Percentiles rank a stretch among this genome's conserved stretches.
These are phyloP conservation scores for Chloebia gouldiae DNA, from an alignment of 2,113 vertebrate genomes.

Conservation along the genomic window DNA sequence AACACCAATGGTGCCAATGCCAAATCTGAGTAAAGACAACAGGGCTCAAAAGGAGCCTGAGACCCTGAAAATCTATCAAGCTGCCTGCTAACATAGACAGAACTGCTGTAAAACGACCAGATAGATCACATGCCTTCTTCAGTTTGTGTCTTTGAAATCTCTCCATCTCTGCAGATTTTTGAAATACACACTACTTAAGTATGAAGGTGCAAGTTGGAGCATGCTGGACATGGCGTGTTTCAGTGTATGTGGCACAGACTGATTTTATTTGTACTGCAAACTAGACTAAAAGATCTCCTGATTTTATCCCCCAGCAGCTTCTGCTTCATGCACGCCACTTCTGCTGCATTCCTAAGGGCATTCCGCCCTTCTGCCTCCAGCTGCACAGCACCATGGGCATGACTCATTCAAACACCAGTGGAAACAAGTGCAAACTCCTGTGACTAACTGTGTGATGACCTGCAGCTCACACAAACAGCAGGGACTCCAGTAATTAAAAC, in stretches of 20 bases:
- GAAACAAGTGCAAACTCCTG: conserved; percentile 39
- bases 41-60: not conserved
- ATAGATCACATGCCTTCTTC: not conserved
- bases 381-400: not conserved
- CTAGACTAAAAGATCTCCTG: not conserved
- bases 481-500: not conserved
- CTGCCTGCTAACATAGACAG: not conserved
- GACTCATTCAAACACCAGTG: conserved; percentile 43
- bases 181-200: not conserved
- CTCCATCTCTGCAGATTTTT: not conserved
- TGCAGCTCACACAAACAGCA: not conserved
- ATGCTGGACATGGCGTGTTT: not conserved
- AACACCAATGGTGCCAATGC: not conserved
- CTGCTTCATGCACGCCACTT: not conserved
- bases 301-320: conserved; percentile 38
- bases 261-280: conserved; percentile 36
- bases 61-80: not conserved
- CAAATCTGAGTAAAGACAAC: not conserved
- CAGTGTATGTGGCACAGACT: not conserved
- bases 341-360: conserved; percentile 24
- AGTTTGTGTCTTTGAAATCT: not conserved
- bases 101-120: not conserved
- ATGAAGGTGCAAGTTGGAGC: conserved; percentile 25
- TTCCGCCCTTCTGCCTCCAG: conserved; percentile 14
- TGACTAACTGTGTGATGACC: conserved; percentile 26